phyloP scores from a whole-genome alignment of 1,140 invertebrate species.

The Papilio polyxenes region DNA sequence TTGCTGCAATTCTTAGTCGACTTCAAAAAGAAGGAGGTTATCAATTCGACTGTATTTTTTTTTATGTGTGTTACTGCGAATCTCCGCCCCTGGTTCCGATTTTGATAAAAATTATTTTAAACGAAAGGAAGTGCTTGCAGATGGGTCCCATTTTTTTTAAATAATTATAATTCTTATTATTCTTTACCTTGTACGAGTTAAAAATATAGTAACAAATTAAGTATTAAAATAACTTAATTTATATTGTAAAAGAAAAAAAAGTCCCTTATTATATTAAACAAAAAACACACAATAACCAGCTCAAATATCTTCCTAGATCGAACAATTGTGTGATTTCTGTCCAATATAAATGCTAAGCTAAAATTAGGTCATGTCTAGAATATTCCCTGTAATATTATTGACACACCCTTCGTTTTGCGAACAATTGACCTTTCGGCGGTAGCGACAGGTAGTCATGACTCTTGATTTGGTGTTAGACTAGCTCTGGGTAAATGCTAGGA shows the following conservation, averaged over 20 bases:
- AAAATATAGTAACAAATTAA: too few species aligned
- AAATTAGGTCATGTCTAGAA: constrained; percentile 21
- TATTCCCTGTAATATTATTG: constrained; percentile 29
- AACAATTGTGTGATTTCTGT: constrained; percentile 14
- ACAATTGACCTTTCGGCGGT: constrained; percentile 34
- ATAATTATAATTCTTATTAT: too few species aligned
- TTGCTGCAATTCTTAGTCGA: too few species aligned
- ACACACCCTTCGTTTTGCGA: constrained; percentile 26
- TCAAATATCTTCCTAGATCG: not conserved
- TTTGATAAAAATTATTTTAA: too few species aligned
- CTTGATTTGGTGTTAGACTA: constrained; percentile 36
- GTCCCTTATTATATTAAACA: not conserved
- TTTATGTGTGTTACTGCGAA: too few species aligned
- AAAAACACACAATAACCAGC: not conserved
- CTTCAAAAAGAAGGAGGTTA: too few species aligned
- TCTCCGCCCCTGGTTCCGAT: too few species aligned
- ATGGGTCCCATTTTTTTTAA: too few species aligned
- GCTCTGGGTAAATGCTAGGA: constrained; percentile 28
- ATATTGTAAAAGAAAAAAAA: not conserved
- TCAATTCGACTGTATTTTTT: too few species aligned
- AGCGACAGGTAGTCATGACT: constrained; percentile 33
- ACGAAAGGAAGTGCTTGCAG: too few species aligned
- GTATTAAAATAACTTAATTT: too few species aligned
- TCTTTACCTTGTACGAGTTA: too few species aligned
- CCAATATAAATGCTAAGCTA: constrained; percentile 13